Conservation (phyloP, 2,113 vertebrate species). For the Pygoscelis antarcticus region DNA sequence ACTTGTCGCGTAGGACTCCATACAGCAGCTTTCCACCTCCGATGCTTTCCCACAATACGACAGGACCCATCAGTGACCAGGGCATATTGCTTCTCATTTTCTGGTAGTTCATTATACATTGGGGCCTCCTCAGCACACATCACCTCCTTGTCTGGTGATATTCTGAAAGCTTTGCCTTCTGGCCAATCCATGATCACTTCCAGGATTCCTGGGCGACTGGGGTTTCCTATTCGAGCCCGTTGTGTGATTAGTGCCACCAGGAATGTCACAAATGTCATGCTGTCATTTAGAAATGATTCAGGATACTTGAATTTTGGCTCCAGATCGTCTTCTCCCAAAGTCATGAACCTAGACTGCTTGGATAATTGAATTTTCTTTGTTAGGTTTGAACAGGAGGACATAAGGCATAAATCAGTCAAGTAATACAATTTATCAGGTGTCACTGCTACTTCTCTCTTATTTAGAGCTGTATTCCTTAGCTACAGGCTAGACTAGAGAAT, state of each 20-base stretch:
- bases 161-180: no score
- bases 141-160: no score
- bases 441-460: background rate
- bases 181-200: no score
- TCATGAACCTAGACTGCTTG: background rate
- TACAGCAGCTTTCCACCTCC: no score
- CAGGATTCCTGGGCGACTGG: no score
- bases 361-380: constrained; percentile 42
- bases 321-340: background rate
- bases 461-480: constrained; percentile 1
- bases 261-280: background rate
- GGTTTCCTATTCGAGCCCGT: background rate
- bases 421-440: background rate
- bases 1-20: no score
- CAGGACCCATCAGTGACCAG: no score
- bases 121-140: no score
- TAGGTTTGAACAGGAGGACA: background rate
- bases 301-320: background rate
- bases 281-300: background rate
- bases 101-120: no score
- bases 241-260: no score
- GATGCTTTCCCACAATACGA: no score
- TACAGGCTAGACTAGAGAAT: background rate
- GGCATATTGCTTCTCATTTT: no score
- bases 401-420: constrained; percentile 20